These are phyloP conservation scores for Gordius sp. DNA, from an alignment of 2,888 invertebrate genomes.

Conservation along the genomic window DNA sequence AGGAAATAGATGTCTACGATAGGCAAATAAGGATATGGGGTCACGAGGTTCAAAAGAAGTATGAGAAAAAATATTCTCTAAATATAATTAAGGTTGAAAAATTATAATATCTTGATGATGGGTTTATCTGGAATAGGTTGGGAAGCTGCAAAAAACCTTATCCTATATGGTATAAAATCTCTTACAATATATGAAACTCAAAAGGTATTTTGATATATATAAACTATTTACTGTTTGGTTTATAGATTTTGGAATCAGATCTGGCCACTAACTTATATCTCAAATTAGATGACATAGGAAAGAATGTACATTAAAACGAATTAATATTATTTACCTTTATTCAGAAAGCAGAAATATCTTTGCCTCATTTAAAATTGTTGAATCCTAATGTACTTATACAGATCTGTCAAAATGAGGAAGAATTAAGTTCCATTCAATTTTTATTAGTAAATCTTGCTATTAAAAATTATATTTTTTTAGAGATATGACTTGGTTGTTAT, in stretches of 20 bases:
- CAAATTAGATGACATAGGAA: neutral
- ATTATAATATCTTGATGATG: neutral
- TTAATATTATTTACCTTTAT: neutral
- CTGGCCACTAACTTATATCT: neutral
- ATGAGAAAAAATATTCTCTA: neutral
- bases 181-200: neutral
- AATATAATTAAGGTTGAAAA: constrained; percentile 1
- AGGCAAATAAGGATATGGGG: constrained; percentile 7
- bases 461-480: no score
- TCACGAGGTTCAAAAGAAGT: constrained; percentile 10
- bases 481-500: no score
- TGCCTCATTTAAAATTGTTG: neutral
- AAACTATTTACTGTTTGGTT: neutral
- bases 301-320: neutral
- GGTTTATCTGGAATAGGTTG: neutral
- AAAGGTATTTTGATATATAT: neutral
- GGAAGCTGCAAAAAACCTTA: neutral
- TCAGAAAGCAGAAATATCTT: neutral
- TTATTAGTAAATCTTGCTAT: no score
- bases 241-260: neutral
- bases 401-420: no score
- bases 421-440: no score
- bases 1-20: constrained; percentile 12
- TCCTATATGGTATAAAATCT: constrained; percentile 5
- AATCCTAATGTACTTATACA: constrained; percentile 14